Percentiles rank a stretch among this genome's conserved stretches.
Evolutionary conservation across 2,888 invertebrate genomes (phyloP).

Genomic region (Limnephilus rhombicus): DNA sequence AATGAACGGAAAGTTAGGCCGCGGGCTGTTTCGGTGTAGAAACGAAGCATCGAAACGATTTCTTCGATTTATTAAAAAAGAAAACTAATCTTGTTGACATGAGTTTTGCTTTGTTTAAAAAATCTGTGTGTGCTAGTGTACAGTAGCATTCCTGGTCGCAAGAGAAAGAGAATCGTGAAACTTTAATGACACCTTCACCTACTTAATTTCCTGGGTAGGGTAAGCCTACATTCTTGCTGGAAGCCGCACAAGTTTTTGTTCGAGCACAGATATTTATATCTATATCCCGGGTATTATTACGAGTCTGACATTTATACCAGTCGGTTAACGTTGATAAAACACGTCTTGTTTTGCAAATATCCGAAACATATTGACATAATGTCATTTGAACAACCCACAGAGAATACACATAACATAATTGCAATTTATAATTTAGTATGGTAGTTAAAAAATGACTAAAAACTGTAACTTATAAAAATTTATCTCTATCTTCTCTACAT

Average conservation of each 20-base stretch:
- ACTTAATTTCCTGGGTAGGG: background rate
- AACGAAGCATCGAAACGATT: background rate
- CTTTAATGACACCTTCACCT: background rate
- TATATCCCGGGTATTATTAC: background rate
- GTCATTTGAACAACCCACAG: background rate
- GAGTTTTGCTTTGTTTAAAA: background rate
- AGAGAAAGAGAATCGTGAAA: background rate
- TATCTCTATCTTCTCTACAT: no score
- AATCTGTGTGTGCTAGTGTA: background rate
- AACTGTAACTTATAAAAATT: no score
- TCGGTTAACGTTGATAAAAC: background rate
- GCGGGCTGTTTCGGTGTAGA: background rate
- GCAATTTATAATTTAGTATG: no score
- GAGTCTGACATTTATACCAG: background rate
- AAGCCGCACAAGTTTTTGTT: background rate
- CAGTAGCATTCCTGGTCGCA: background rate
- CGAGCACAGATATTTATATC: background rate
- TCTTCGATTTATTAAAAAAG: conserved; percentile 15
- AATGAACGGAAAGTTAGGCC: background rate
- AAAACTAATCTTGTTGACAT: background rate
- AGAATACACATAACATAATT: no score
- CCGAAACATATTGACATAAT: background rate
- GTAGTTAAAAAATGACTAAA: no score
- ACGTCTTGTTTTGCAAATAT: background rate
- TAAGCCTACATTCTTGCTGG: background rate